These are phyloP conservation scores for Artibeus jamaicensis DNA, from an alignment of 2,797 vertebrate species.

Conservation along the genomic window DNA sequence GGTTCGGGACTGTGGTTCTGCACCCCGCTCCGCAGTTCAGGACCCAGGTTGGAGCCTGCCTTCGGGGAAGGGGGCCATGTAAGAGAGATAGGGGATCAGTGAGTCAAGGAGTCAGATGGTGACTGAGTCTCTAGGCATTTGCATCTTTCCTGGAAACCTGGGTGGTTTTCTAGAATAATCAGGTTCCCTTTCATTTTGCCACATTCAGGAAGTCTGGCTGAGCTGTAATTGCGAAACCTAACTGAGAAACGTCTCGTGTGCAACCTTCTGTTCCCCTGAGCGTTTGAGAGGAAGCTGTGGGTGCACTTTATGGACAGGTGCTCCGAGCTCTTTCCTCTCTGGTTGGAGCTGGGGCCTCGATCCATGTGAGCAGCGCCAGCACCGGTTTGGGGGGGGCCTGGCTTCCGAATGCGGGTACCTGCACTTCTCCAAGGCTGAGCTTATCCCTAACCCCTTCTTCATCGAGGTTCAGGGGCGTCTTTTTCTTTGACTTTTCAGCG, in stretches of 20 bases:
- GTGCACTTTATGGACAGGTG: neutral
- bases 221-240: neutral
- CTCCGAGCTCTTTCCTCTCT: neutral
- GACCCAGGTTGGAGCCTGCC: neutral
- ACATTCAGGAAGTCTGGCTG: neutral
- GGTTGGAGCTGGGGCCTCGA: neutral
- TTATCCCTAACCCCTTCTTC: neutral
- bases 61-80: neutral
- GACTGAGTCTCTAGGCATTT: neutral
- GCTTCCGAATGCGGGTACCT: neutral
- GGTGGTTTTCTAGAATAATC: constrained; percentile 11
- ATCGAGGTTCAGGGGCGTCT: neutral
- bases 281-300: constrained; percentile 5
- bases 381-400: neutral
- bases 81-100: neutral
- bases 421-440: neutral
- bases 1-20: neutral
- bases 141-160: constrained; percentile 8
- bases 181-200: neutral
- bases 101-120: neutral
- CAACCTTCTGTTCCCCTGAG: neutral
- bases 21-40: neutral
- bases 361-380: fast-evolving
- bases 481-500: constrained; percentile 3
- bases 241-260: neutral